These are phyloP conservation scores for Drosophila chauvacae DNA, from an alignment of 1,140 invertebrate genomes.

Conservation along the genomic window DNA sequence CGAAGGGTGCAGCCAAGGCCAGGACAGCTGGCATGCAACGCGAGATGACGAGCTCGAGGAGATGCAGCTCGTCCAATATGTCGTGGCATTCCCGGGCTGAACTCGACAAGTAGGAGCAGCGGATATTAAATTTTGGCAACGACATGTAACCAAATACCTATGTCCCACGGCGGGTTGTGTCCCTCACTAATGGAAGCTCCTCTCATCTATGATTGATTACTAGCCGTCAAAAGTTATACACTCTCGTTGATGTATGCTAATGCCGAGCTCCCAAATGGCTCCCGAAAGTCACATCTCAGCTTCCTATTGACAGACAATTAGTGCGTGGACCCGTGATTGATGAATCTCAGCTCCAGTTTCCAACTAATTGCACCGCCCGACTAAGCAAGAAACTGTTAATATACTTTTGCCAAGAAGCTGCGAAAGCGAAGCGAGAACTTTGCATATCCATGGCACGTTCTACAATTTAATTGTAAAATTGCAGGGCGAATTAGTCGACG, in stretches of 20 bases:
- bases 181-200: conserved; percentile 12
- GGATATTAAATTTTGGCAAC: conserved; percentile 21
- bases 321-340: conserved; percentile 23
- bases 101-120: not conserved
- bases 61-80: conserved; percentile 16
- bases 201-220: conserved; percentile 32
- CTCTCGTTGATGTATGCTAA: conserved; percentile 13
- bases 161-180: not conserved
- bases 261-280: conserved; percentile 3
- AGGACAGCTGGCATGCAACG: conserved; percentile 7
- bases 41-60: not conserved
- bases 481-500: conserved; percentile 46
- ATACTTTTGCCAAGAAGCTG: not conserved
- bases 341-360: conserved; percentile 20
- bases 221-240: conserved; percentile 1
- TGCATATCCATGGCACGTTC: conserved; percentile 47
- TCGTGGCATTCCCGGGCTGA: conserved; percentile 10
- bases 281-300: conserved; percentile 13
- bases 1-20: conserved; percentile 1
- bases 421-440: conserved; percentile 17
- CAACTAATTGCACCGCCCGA: conserved; percentile 31
- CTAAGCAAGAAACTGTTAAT: conserved; percentile 23
- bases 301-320: conserved; percentile 39
- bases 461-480: conserved; percentile 65
- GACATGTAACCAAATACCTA: conserved; percentile 19